Evolutionary conservation across 2,113 vertebrate species (phyloP).

Genomic region (Myrmecobius fasciatus): DNA sequence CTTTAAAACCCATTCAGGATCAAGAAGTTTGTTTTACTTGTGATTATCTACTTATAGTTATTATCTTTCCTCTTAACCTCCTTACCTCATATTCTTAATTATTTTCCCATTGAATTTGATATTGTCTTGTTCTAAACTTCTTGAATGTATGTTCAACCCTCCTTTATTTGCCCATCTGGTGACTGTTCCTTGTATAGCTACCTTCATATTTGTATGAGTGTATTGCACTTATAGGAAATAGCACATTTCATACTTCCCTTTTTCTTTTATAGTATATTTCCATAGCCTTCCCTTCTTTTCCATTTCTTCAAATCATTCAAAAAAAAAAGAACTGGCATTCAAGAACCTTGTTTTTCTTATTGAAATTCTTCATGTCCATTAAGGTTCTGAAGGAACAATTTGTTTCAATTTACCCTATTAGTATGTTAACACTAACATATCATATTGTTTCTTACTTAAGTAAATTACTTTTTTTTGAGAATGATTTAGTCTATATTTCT

Average conservation of each 20-base stretch:
- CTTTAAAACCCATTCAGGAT: background rate
- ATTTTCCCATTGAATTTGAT: background rate
- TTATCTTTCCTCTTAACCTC: background rate
- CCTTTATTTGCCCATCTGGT: background rate
- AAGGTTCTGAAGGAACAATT: background rate
- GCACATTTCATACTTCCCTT: background rate
- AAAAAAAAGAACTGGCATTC: background rate
- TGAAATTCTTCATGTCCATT: background rate
- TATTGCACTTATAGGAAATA: no score
- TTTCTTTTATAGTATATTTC: background rate
- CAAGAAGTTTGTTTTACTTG: background rate
- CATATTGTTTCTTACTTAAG: background rate
- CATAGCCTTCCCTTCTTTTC: background rate
- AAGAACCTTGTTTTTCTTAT: background rate
- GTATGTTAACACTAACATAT: background rate
- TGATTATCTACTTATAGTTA: background rate
- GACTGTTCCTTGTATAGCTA: background rate
- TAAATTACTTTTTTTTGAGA: background rate
- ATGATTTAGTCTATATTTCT: background rate
- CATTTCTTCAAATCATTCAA: background rate
- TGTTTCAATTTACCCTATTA: background rate
- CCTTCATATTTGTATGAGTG: background rate
- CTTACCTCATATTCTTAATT: background rate
- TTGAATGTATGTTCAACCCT: background rate
- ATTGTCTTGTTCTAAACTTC: background rate